These are phyloP conservation scores for Hucho hucho DNA, from an alignment of 2,113 vertebrate genomes.

Conservation along the genomic window DNA sequence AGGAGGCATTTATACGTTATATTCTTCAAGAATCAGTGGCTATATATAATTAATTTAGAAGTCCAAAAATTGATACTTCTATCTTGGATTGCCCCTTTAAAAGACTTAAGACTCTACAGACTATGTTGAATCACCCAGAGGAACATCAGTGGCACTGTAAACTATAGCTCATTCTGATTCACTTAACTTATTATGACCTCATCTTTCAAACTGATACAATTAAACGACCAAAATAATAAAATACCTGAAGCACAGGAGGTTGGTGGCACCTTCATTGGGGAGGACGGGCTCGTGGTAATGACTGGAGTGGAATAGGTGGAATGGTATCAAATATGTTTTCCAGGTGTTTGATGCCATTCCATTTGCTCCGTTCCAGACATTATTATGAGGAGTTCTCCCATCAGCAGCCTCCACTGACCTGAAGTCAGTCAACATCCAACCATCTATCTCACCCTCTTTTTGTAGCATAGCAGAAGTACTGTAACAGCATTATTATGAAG, in stretches of 20 bases:
- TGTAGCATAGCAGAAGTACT: conserved; percentile 46
- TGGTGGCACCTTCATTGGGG: conserved; percentile 51
- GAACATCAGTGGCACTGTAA: conserved; percentile 61
- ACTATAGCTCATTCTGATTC: conserved; percentile 57
- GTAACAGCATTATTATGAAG: conserved; percentile 47
- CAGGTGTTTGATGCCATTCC: no score
- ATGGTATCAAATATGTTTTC: no score
- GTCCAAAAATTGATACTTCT: no score
- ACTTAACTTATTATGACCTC: conserved; percentile 26
- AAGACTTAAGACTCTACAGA: conserved; percentile 21
- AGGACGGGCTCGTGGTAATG: no score
- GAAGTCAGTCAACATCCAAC: conserved; percentile 20
- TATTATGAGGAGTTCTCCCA: background rate
- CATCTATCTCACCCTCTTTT: background rate
- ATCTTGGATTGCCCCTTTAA: no score
- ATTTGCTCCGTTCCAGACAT: no score
- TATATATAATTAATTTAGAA: conserved; percentile 19
- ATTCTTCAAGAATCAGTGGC: no score
- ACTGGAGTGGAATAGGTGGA: no score
- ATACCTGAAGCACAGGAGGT: conserved; percentile 29
- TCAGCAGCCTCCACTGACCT: conserved; percentile 29
- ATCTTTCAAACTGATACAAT: conserved; percentile 45
- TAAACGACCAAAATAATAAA: conserved; percentile 46
- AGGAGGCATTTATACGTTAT: conserved; percentile 57
- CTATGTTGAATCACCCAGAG: conserved; percentile 60